A percentile compares a stretch with the other conserved stretches of the same genome.
phyloP scores from a whole-genome alignment of 2,113 vertebrate genomes.

The Collichthys lucidus region DNA sequence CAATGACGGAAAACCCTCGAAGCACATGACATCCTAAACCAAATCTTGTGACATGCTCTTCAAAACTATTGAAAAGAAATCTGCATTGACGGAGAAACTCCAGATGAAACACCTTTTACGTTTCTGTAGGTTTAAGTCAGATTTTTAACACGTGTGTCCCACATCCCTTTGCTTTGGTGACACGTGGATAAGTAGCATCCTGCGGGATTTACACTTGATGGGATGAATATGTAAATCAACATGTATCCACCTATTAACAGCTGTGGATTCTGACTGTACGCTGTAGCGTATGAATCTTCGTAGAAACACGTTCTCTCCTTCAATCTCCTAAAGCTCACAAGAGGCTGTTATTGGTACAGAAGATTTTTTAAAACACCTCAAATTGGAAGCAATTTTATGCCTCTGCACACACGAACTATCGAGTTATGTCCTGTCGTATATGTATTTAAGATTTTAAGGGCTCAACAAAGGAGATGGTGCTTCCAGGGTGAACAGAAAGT shows the following conservation, averaged over 20 bases:
- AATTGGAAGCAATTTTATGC: background rate
- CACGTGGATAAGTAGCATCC: constrained; percentile 7
- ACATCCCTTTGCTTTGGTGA: background rate
- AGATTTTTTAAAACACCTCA: background rate
- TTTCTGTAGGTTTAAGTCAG: background rate
- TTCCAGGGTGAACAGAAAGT: constrained; percentile 16
- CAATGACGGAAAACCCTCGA: background rate
- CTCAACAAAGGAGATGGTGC: background rate
- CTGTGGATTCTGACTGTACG: background rate
- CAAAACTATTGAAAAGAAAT: background rate
- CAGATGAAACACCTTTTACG: background rate
- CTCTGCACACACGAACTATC: background rate
- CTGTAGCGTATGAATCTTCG: background rate
- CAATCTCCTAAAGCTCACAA: background rate
- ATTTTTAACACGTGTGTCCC: background rate
- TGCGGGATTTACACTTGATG: constrained; percentile 8
- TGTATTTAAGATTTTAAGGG: background rate
- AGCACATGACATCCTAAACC: background rate
- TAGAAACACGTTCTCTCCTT: background rate
- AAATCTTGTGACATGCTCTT: background rate
- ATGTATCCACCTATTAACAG: background rate
- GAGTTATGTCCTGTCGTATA: background rate
- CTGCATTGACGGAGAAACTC: background rate
- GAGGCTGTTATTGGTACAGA: background rate
- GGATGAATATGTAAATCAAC: constrained; percentile 31